Evolutionary conservation across 1,140 invertebrate species (phyloP).

Genomic region (Pseudomyrmex gracilis): DNA sequence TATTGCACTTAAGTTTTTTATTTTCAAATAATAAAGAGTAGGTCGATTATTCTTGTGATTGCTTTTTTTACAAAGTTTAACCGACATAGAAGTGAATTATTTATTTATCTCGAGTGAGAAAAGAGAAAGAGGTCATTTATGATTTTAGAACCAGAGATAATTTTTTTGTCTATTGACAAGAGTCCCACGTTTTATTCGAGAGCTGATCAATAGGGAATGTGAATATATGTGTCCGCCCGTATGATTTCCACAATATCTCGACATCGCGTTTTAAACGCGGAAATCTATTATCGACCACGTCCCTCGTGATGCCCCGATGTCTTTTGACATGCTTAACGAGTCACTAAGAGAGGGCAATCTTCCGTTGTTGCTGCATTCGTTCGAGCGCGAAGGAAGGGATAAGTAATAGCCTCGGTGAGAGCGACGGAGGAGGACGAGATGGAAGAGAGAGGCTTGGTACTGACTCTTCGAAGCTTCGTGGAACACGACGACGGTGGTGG

Average conservation of each 20-base stretch:
- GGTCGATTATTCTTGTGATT: too few species aligned
- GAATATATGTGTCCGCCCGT: constrained; percentile 48
- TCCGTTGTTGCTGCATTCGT: constrained; percentile 69
- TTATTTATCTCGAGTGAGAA: background rate
- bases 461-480: constrained; percentile 36
- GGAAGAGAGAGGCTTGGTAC: constrained; percentile 45
- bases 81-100: background rate
- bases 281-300: constrained; percentile 44
- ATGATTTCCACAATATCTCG: constrained; percentile 44
- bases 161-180: constrained; percentile 31
- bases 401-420: constrained; percentile 58
- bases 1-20: too few species aligned
- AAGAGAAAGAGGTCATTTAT: background rate
- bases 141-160: constrained; percentile 6
- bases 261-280: constrained; percentile 38
- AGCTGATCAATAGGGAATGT: constrained; percentile 11
- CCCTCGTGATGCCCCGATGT: constrained; percentile 56
- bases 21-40: too few species aligned
- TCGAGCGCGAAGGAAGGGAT: constrained; percentile 66
- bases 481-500: constrained; percentile 23
- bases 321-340: constrained; percentile 66
- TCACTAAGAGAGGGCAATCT: constrained; percentile 66
- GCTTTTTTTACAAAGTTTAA: too few species aligned
- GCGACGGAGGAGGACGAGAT: background rate
- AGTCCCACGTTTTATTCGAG: constrained; percentile 29